phyloP scores from a whole-genome alignment of 1,140 invertebrate species.

The Lepidotrigona ventralis region DNA sequence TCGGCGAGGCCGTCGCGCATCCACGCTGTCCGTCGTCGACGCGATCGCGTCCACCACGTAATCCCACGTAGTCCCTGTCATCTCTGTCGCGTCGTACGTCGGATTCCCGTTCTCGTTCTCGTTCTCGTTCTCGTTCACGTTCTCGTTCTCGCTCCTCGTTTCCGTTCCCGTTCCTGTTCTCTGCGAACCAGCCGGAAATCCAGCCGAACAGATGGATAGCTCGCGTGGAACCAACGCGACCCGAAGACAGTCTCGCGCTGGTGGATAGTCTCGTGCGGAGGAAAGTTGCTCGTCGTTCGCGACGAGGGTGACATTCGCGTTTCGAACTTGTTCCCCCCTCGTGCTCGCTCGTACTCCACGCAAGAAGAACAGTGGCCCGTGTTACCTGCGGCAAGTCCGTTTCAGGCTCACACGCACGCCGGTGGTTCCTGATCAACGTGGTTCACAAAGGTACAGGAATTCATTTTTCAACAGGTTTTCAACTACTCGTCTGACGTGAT shows the following conservation, averaged over 20 bases:
- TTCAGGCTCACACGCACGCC: background rate
- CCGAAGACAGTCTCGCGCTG: background rate
- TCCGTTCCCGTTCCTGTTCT: background rate
- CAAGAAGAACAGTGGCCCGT: background rate
- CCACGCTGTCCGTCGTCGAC: background rate
- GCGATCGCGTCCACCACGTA: background rate
- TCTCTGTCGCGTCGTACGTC: background rate
- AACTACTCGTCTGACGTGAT: background rate
- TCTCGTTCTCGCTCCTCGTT: background rate
- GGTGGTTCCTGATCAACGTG: constrained; percentile 39
- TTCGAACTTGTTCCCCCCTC: background rate
- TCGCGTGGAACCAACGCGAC: background rate
- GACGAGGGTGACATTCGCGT: constrained; percentile 11
- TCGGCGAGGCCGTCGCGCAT: constrained; percentile 44
- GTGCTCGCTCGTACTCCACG: background rate
- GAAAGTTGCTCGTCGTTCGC: background rate
- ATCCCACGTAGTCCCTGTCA: background rate
- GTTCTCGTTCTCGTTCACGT: too few species aligned
- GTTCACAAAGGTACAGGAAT: constrained; percentile 47
- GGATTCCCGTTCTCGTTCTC: too few species aligned
- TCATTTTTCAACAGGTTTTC: background rate
- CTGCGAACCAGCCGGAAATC: background rate
- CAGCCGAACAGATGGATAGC: background rate
- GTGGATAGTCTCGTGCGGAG: constrained; percentile 32
- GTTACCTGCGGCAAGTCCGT: too few species aligned